Evolutionary conservation across 2,113 vertebrate genomes (phyloP), one percentile per base, ranked within the genome.

Genomic region (Zonotrichia leucophrys): DNA sequence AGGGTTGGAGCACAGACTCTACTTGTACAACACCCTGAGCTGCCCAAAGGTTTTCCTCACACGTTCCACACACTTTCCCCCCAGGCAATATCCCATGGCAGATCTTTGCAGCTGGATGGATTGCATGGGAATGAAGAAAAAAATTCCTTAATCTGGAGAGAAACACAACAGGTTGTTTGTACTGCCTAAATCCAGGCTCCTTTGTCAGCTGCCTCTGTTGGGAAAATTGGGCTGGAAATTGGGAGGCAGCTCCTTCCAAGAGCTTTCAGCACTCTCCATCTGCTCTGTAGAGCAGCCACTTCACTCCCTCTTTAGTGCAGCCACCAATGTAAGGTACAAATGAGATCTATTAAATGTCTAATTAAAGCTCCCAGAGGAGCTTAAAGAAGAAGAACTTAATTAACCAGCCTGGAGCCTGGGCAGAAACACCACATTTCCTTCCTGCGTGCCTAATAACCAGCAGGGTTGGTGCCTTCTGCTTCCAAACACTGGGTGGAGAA

Each of bases 301-400:
- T 94, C 1, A 7, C 58, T 84, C 67, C 44, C 35, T 85, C 35
- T 41, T 92, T 0, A 90, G 53, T 17, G 52, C 69, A 93, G 91
- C 20, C 91, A 85, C 75, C 78, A 58, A 30, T 27, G 37, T 84
- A 62, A 94, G 80, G 88, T 90, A 95, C 69, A 93, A 94, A 90
- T 73, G 41, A 89, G 77, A 80, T 85, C 66, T 78, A 75, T 88
- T 91, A 91, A 33, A 31, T 14, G 12, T 59, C 87, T 94, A 93
- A 94, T 92, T 95, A 90, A 96, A 95, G 77, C 18, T 94, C 87
- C 52, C 86, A 64, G 49, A 89, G 66, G 80, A 93, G 76, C 56
- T 92, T 86, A 74, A 90, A 91, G 72, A 76, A 81, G 67, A 74
- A 92, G 19, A 94, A 80, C 84, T 83, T 93, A 89, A 96, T 95